Percentiles rank a stretch among this genome's conserved stretches.
Conservation (phyloP, 1,140 invertebrate species). For the Drosophila tropicalis region DNA sequence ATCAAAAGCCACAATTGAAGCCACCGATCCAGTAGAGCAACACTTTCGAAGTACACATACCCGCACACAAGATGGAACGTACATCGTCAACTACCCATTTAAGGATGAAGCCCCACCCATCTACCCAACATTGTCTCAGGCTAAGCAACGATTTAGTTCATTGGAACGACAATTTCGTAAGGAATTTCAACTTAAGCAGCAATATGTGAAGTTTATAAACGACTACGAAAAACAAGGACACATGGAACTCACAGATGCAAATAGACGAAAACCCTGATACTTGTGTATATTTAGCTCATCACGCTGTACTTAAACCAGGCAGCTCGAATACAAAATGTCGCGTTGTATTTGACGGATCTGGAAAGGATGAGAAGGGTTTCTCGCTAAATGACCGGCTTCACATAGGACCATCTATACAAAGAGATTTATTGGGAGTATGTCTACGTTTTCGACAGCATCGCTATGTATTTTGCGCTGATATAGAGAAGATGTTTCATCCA, state of each 20-base stretch:
- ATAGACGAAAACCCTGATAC: not conserved
- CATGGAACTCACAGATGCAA: not conserved
- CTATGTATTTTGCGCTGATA: not conserved
- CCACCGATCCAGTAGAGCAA: not conserved
- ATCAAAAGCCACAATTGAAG: conserved; percentile 1
- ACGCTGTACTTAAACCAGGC: not conserved
- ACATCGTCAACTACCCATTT: not conserved
- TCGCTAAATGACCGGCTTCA: too few relatives aligned
- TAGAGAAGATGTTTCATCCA: too few relatives aligned
- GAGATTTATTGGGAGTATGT: too few relatives aligned
- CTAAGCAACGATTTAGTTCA: not conserved
- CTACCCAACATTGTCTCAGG: not conserved
- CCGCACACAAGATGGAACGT: not conserved
- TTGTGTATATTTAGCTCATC: not conserved
- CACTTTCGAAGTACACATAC: not conserved
- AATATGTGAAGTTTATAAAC: not conserved
- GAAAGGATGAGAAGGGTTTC: too few relatives aligned
- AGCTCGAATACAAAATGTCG: conserved; percentile 1
- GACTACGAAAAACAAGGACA: not conserved
- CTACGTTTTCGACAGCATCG: not conserved
- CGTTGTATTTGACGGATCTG: not conserved
- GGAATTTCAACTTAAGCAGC: not conserved
- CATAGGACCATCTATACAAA: too few relatives aligned
- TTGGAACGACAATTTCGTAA: not conserved
- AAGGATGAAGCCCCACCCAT: not conserved